Evolutionary conservation across 2,888 invertebrate genomes (phyloP).

Genomic region (Cerastis rubricosa): DNA sequence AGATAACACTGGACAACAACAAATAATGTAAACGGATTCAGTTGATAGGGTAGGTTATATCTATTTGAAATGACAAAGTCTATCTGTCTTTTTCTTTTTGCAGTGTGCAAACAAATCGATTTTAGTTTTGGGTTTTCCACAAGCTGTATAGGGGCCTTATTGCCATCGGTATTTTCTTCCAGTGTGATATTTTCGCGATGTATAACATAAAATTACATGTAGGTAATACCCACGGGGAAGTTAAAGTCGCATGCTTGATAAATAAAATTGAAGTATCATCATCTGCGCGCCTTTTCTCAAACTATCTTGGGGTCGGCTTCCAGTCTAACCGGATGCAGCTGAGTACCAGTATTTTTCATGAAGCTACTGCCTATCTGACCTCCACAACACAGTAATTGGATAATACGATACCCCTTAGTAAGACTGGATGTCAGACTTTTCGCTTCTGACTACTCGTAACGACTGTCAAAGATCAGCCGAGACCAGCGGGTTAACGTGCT

Average conservation of each 20-base stretch:
- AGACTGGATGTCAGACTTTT: too few relatives aligned
- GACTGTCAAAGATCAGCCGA: too few relatives aligned
- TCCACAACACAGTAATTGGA: too few relatives aligned
- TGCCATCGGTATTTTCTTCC: background rate
- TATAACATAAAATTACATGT: background rate
- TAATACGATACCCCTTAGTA: too few relatives aligned
- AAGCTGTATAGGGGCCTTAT: background rate
- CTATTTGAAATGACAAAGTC: background rate
- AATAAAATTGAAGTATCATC: too few relatives aligned
- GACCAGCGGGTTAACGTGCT: too few relatives aligned
- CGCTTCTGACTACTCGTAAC: too few relatives aligned
- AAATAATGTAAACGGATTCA: background rate
- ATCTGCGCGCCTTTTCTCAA: too few relatives aligned
- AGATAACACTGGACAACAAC: conserved; percentile 1
- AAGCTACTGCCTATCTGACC: too few relatives aligned
- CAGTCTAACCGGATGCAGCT: too few relatives aligned
- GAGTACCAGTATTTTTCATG: too few relatives aligned
- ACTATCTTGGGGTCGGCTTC: too few relatives aligned
- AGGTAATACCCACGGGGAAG: background rate
- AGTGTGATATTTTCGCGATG: background rate
- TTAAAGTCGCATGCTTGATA: background rate
- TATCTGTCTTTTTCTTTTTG: background rate
- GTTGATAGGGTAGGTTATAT: background rate
- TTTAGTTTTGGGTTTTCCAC: background rate
- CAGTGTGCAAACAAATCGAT: background rate